Conservation (phyloP, 2,797 vertebrate genomes). For the Lithobates pipiens region DNA sequence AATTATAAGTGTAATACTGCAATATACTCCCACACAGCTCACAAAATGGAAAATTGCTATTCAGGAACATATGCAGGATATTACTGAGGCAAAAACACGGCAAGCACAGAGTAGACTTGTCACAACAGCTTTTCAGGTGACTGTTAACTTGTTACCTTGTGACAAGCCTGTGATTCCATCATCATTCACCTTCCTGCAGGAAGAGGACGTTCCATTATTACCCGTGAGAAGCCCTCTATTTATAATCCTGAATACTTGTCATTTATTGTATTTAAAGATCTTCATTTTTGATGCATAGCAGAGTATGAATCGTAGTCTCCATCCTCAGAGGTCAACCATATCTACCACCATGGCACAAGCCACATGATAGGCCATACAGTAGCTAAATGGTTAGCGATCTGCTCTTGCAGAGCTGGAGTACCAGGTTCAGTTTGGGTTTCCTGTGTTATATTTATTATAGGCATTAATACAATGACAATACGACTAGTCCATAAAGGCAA, state of each 20-base stretch:
- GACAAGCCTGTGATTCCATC: not conserved
- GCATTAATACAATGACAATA: too few species aligned
- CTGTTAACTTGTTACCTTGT: too few species aligned
- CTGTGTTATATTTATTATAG: too few species aligned
- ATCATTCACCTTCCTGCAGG: not conserved
- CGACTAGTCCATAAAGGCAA: too few species aligned
- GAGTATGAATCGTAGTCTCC: not conserved
- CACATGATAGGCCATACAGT: too few species aligned
- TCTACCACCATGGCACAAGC: too few species aligned
- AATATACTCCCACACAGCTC: not conserved
- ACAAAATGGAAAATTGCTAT: conserved; percentile 17
- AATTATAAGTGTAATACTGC: not conserved
- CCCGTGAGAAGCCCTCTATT: not conserved
- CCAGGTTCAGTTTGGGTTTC: too few species aligned
- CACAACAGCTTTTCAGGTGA: conserved; percentile 18
- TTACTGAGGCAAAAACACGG: conserved; percentile 14
- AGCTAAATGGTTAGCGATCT: too few species aligned
- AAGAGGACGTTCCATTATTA: not conserved
- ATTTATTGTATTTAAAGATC: not conserved
- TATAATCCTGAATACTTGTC: not conserved
- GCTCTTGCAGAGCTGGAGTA: too few species aligned
- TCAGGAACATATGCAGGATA: conserved; percentile 13
- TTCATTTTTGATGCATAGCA: not conserved
- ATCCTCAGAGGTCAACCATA: too few species aligned
- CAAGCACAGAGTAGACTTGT: not conserved